phyloP scores from a whole-genome alignment of 2,113 vertebrate genomes.

The Apteryx mantelli region DNA sequence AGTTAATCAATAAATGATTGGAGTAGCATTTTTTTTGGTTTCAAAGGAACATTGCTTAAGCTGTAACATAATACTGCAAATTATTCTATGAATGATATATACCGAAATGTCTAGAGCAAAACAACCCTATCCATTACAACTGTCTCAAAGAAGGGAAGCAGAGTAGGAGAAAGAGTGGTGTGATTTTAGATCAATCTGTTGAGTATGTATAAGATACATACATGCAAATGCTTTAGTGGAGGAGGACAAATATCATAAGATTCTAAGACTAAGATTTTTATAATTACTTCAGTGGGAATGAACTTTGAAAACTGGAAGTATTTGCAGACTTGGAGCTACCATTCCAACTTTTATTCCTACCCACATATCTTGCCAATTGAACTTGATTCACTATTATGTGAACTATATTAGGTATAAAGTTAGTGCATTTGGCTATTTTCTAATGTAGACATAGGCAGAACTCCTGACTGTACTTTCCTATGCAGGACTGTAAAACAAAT shows the following conservation, averaged over 20 bases:
- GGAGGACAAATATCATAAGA: neutral
- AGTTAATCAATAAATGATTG: constrained; percentile 31
- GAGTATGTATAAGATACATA: fast-evolving
- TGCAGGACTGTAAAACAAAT: neutral
- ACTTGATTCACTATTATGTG: neutral
- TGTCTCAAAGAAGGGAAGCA: neutral
- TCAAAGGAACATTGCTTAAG: neutral
- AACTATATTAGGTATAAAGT: neutral
- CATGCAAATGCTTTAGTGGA: neutral
- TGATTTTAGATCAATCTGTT: neutral
- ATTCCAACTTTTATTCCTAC: neutral
- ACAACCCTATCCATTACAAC: neutral
- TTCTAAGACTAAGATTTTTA: neutral
- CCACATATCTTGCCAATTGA: neutral
- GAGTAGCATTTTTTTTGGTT: neutral
- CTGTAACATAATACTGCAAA: constrained; percentile 16
- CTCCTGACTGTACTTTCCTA: neutral
- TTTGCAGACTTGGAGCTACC: neutral
- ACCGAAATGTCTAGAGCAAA: neutral
- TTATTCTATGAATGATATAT: neutral
- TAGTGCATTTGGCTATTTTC: neutral
- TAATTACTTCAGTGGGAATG: neutral
- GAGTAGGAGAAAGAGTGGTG: neutral
- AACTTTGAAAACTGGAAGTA: neutral
- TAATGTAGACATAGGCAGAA: neutral